Percentiles rank a stretch among this genome's conserved stretches.
These are phyloP conservation scores for Mamestra configurata DNA, from an alignment of 1,140 invertebrate species.

Conservation along the genomic window DNA sequence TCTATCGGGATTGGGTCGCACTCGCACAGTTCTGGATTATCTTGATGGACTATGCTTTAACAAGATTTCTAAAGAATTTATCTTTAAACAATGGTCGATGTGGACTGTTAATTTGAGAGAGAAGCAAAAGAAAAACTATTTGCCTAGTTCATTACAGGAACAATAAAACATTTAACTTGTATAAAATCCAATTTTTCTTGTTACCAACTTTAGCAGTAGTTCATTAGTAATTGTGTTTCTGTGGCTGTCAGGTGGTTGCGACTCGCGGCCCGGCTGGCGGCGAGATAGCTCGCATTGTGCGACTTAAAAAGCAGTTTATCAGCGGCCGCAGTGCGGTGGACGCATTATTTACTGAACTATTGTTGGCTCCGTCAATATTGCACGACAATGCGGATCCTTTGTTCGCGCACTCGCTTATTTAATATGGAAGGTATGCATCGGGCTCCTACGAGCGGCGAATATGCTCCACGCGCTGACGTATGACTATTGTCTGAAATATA, in stretches of 20 bases:
- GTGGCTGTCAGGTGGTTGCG: neutral
- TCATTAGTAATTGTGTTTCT: constrained; percentile 10
- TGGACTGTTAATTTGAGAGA: neutral
- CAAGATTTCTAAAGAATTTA: too few relatives aligned
- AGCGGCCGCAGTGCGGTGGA: constrained; percentile 1
- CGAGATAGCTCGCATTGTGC: constrained; percentile 29
- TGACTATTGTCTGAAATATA: neutral
- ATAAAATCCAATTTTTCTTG: constrained; percentile 4
- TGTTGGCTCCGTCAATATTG: constrained; percentile 43
- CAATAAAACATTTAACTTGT: neutral
- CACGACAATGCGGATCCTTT: constrained; percentile 40
- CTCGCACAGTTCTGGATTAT: neutral
- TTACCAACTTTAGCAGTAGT: neutral
- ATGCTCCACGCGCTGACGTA: neutral
- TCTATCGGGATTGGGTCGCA: neutral
- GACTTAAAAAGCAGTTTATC: constrained; percentile 29
- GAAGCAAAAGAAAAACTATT: neutral
- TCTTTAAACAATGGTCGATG: neutral
- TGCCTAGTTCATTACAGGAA: neutral
- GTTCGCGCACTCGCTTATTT: constrained; percentile 40
- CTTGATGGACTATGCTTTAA: neutral
- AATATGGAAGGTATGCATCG: constrained; percentile 26
- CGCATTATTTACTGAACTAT: constrained; percentile 36
- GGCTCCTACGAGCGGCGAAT: neutral
- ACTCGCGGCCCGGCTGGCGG: neutral